Evolutionary conservation across 2,888 invertebrate genomes (phyloP), one percentile per base, ranked within the genome.

Genomic region (Thelaira solivaga): DNA sequence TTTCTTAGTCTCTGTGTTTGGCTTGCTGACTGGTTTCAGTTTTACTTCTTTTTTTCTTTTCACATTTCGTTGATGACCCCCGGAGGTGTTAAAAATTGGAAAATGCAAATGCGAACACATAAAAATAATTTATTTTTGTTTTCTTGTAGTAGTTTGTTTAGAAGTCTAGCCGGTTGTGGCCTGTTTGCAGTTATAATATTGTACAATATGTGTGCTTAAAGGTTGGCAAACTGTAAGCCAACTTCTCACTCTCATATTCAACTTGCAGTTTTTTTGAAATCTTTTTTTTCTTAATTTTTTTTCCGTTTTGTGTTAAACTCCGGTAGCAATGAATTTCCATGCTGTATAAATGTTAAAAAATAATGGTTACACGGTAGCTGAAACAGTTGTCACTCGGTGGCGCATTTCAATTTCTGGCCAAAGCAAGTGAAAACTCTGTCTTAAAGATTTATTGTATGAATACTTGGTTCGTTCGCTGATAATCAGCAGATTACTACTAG

Each of bases 51-150:
- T 45, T 34, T 57, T 55, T 47, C n/a, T 24, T 34, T 67, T 20
- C 8, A 55, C 31, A 41, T 53, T 77, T 47, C 82, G 82, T 84
- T 84, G 87, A 86, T 86, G 86, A 85, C 83, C 85, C 86, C 88
- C 83, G 83, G 83, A 86, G 88, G 87, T 85, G 88, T 85, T 86
- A 84, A 86, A 86, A 86, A 87, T 88, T 85, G 85, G 85, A 84
- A 86, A 87, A 88, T 88, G 88, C 84, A 87, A 87, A 87, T 87
- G 83, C 61, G 31, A 80, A 80, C 82, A n/a, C n/a, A 84, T 83
- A 84, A 86, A 85, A 81, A 84, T 84, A 85, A 86, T 85, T 86
- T 86, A 85, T 84, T 84, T 82, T 76, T 74, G 82, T 73, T 76
- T 62, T 61, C 55, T 41, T 43, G 20, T 43, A 22, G 47, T 65